Conservation (phyloP, 2,797 vertebrate species). For the Melanotaenia trifasciata region DNA sequence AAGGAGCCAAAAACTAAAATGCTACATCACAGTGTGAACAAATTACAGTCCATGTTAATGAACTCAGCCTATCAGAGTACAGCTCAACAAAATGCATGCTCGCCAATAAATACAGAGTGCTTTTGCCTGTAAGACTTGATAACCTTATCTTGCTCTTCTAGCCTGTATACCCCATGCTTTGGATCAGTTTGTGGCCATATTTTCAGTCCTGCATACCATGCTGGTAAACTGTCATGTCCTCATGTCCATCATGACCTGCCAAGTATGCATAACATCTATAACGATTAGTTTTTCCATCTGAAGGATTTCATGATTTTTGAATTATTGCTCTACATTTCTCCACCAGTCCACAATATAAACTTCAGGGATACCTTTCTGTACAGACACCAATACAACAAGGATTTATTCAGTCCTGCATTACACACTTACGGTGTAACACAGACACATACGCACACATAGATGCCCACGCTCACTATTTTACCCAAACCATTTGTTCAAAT, state of each 20-base stretch:
- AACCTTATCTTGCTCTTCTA: conserved; percentile 23
- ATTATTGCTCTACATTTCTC: conserved; percentile 45
- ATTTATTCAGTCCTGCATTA: conserved; percentile 61
- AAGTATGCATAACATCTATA: conserved; percentile 24
- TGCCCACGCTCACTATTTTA: conserved; percentile 68
- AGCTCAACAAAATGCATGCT: conserved; percentile 70
- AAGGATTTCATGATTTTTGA: conserved; percentile 22
- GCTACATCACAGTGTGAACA: conserved; percentile 60
- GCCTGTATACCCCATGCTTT: conserved; percentile 20
- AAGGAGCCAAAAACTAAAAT: conserved; percentile 63
- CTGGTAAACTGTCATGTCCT: conserved; percentile 35
- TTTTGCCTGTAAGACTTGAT: conserved; percentile 26
- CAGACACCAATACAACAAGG: conserved; percentile 60
- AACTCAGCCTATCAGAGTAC: conserved; percentile 69
- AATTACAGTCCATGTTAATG: conserved; percentile 62
- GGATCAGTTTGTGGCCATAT: conserved; percentile 25
- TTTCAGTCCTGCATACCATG: conserved; percentile 19
- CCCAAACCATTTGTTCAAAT: conserved; percentile 74
- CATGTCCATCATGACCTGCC: conserved; percentile 34
- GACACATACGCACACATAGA: conserved; percentile 73
- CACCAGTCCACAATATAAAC: conserved; percentile 46
- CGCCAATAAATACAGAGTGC: conserved; percentile 47
- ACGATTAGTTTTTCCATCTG: conserved; percentile 1
- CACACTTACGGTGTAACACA: conserved; percentile 75
- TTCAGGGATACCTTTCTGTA: conserved; percentile 48